Conservation (phyloP, 2,113 vertebrate genomes). For the Corythornis vintsioides region DNA sequence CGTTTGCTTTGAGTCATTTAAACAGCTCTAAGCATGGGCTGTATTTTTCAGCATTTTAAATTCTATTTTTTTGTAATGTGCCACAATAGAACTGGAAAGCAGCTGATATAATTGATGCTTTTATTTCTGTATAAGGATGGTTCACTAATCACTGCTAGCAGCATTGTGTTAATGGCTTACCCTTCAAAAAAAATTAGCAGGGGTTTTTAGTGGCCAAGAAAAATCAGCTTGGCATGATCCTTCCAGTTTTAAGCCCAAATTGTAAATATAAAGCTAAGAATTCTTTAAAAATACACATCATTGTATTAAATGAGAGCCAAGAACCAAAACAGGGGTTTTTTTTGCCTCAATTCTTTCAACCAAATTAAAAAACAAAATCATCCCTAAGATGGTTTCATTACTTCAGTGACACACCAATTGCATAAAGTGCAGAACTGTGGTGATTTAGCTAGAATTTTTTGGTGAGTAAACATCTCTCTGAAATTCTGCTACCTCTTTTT, state of each 20-base stretch:
- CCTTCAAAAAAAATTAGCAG: background rate
- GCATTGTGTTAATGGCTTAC: background rate
- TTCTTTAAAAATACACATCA: background rate
- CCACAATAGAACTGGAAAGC: background rate
- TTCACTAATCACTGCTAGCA: background rate
- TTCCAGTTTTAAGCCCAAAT: background rate
- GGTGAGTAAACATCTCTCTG: accelerated
- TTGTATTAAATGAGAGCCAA: background rate
- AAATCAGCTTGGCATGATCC: background rate
- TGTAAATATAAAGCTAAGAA: background rate
- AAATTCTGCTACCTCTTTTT: background rate
- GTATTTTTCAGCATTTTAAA: background rate
- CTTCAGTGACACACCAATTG: background rate
- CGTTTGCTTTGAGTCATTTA: background rate
- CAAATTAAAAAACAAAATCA: background rate
- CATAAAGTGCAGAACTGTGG: background rate
- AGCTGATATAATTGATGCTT: background rate
- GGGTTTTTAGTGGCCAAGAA: background rate
- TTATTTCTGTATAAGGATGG: background rate
- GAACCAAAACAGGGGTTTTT: background rate
- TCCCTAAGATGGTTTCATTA: background rate
- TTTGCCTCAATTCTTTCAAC: background rate
- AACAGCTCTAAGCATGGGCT: background rate
- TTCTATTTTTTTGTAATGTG: background rate
- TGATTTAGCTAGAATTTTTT: background rate